Percentiles rank a stretch among this genome's conserved stretches.
Conservation (phyloP, 2,888 invertebrate species). For the Poecilobothrus nobilitatus region DNA sequence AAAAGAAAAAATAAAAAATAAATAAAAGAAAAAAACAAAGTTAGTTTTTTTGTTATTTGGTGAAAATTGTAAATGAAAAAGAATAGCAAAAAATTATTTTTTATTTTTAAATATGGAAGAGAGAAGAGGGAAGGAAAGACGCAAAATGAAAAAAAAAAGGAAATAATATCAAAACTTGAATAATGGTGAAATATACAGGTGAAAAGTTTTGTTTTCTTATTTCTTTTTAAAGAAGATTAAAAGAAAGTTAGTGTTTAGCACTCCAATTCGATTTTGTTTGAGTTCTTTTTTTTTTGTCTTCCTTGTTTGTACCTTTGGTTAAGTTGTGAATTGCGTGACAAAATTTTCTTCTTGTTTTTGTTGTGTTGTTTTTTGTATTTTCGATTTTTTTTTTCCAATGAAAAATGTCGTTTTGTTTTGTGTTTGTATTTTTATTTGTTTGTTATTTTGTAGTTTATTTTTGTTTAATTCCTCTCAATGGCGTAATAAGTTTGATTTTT, state of each 20-base stretch:
- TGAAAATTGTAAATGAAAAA: too few species aligned
- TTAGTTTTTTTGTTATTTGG: too few species aligned
- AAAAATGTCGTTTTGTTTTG: neutral
- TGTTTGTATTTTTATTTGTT: too few species aligned
- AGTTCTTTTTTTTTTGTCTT: neutral
- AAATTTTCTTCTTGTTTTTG: neutral
- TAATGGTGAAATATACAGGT: neutral
- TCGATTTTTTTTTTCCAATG: neutral
- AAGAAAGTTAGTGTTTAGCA: neutral
- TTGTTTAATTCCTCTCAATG: neutral
- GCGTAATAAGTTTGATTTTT: conserved; percentile 4
- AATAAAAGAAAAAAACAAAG: too few species aligned
- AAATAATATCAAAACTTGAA: too few species aligned
- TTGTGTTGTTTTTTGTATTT: neutral
- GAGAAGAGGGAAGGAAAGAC: too few species aligned
- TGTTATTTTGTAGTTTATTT: conserved; percentile 3
- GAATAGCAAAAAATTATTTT: too few species aligned
- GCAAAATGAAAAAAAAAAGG: too few species aligned
- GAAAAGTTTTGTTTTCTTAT: neutral
- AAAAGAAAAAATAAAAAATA: too few species aligned
- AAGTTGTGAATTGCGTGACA: conserved; percentile 1
- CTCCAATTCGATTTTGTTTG: neutral
- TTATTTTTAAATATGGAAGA: too few species aligned
- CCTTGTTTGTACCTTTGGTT: neutral
- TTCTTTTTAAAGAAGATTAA: neutral